Conservation (phyloP, 2,888 invertebrate species). For the Andrena haemorrhoa region DNA sequence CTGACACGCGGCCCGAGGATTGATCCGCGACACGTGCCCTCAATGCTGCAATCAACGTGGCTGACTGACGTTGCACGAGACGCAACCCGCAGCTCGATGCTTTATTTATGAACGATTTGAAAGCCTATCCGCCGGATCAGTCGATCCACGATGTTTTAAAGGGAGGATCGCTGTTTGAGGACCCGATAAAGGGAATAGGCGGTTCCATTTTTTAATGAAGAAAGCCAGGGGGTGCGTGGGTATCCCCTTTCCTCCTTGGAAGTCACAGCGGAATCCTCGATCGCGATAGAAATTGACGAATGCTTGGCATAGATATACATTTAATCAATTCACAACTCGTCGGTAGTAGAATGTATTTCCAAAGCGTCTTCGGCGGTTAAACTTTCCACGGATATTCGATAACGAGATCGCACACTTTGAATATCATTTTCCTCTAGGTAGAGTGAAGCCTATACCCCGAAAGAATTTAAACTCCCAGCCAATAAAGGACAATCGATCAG, state of each 20-base stretch:
- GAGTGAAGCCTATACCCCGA: neutral
- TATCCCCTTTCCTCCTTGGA: neutral
- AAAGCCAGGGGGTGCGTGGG: neutral
- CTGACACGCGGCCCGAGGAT: constrained; percentile 82
- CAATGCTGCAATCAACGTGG: constrained; percentile 84
- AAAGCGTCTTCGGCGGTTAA: too few relatives aligned
- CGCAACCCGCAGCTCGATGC: constrained; percentile 76
- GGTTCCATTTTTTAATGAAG: constrained; percentile 53
- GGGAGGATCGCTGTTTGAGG: constrained; percentile 54
- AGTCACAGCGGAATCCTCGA: neutral
- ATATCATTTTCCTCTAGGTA: neutral
- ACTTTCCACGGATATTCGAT: too few relatives aligned
- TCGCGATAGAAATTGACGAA: constrained; percentile 16
- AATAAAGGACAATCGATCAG: constrained; percentile 55
- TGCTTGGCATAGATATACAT: neutral
- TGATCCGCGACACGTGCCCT: constrained; percentile 84
- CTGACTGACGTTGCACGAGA: constrained; percentile 79
- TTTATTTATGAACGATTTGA: constrained; percentile 84
- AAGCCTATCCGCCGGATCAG: constrained; percentile 78
- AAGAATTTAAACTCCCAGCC: constrained; percentile 43
- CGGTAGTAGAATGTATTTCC: too few relatives aligned
- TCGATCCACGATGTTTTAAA: constrained; percentile 58
- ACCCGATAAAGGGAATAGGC: constrained; percentile 52
- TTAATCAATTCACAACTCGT: too few relatives aligned
- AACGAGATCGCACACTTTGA: too few relatives aligned